phyloP scores from a whole-genome alignment of 2,797 vertebrate species.

The Hirundo rustica region DNA sequence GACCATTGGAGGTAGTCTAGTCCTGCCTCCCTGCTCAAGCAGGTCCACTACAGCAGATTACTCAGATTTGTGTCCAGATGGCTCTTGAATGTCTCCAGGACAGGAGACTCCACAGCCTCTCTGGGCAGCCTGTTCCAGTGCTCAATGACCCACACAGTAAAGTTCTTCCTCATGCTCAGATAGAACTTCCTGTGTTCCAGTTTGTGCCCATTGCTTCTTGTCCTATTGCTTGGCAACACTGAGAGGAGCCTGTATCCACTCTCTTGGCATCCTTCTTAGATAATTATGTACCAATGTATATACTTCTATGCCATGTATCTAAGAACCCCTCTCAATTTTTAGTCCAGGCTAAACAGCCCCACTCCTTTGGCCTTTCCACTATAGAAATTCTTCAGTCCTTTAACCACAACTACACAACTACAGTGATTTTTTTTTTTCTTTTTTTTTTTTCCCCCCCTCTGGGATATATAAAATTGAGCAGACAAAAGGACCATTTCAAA shows the following conservation, averaged over 20 bases:
- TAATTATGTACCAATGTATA: background rate
- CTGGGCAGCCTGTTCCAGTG: background rate
- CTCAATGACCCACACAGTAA: background rate
- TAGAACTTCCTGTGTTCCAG: background rate
- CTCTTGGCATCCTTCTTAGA: background rate
- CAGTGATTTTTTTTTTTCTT: background rate
- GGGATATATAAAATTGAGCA: background rate
- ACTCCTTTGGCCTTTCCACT: background rate
- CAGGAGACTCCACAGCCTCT: background rate
- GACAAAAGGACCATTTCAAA: background rate
- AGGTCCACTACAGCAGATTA: background rate
- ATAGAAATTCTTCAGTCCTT: background rate
- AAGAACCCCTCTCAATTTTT: background rate
- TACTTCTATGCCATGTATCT: background rate
- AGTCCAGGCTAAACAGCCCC: background rate
- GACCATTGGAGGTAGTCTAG: background rate
- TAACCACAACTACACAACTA: background rate
- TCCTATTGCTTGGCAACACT: background rate
- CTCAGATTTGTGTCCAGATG: background rate
- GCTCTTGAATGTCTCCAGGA: background rate
- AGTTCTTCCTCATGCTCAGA: background rate
- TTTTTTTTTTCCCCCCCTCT: background rate
- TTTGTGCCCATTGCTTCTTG: background rate
- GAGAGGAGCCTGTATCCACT: background rate
- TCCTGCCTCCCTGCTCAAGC: background rate